Conservation (phyloP, 1,140 invertebrate species). For the Drosophila murphyi region DNA sequence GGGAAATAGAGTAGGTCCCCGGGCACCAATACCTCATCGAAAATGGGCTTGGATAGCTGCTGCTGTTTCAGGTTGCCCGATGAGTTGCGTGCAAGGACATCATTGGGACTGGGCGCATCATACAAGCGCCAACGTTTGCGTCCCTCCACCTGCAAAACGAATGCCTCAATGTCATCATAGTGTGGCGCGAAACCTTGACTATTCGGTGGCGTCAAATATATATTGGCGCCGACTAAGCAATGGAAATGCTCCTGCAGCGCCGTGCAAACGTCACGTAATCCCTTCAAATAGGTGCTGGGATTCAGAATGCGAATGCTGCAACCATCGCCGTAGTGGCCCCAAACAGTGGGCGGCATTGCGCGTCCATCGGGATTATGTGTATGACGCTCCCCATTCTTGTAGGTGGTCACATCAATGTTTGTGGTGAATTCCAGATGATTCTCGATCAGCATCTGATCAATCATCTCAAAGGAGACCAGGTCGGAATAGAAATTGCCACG, state of each 20-base stretch:
- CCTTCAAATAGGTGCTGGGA: slow-evolving; percentile 94
- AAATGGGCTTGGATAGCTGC: slow-evolving; percentile 92
- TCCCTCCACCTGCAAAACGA: slow-evolving; percentile 98
- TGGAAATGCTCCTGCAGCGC: slow-evolving; percentile 97
- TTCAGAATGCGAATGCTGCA: slow-evolving; percentile 97
- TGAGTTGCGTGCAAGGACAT: slow-evolving; percentile 91
- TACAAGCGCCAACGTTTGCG: slow-evolving; percentile 98
- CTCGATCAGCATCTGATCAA: slow-evolving; percentile 92
- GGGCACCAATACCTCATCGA: slow-evolving; percentile 91
- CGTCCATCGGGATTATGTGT: slow-evolving; percentile 94
- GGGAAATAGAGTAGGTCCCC: slow-evolving; percentile 97
- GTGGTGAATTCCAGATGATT: slow-evolving; percentile 92
- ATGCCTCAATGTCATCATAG: slow-evolving; percentile 99
- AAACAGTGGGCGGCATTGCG: slow-evolving; percentile 90
- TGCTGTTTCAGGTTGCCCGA: slow-evolving; percentile 92
- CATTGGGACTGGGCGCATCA: slow-evolving; percentile 86
- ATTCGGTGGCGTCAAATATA: slow-evolving; percentile 97
- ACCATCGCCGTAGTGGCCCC: slow-evolving; percentile 96
- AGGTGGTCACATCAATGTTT: slow-evolving; percentile 96
- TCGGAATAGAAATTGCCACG: slow-evolving; percentile 89
- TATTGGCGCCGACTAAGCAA: slow-evolving; percentile 97
- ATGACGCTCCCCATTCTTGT: slow-evolving; percentile 90
- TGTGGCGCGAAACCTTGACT: slow-evolving; percentile 99
- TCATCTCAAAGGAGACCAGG: slow-evolving; percentile 90
- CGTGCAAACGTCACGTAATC: slow-evolving; percentile 88